Conservation (phyloP, 1,140 invertebrate genomes). For the Acromyrmex heyeri region DNA sequence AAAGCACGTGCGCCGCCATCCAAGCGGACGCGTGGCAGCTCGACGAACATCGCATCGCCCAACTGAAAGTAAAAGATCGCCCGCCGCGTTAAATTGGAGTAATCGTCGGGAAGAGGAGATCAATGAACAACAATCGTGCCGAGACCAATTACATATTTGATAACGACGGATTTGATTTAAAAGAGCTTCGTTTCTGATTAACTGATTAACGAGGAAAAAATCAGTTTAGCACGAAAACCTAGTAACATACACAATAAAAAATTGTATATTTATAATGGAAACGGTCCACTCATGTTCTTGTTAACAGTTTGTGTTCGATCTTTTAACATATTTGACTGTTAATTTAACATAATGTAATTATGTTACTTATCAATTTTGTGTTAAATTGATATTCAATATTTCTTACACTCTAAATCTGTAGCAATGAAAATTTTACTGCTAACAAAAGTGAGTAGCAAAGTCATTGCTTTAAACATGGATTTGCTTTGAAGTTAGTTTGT, state of each 20-base stretch:
- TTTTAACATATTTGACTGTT: too few species aligned
- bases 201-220: constrained; percentile 25
- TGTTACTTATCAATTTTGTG: too few species aligned
- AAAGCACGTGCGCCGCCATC: constrained; percentile 90
- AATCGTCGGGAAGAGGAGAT: constrained; percentile 6
- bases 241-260: neutral
- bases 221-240: neutral
- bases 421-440: too few species aligned
- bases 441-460: too few species aligned
- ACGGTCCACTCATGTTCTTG: too few species aligned
- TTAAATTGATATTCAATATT: too few species aligned
- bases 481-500: too few species aligned
- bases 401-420: too few species aligned
- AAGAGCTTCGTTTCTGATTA: neutral
- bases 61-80: constrained; percentile 83
- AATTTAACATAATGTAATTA: too few species aligned
- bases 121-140: constrained; percentile 24
- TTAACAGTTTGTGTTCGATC: too few species aligned
- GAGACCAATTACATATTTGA: neutral
- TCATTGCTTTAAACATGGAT: too few species aligned
- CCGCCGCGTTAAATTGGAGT: constrained; percentile 14
- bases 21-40: constrained; percentile 90
- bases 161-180: constrained; percentile 28
- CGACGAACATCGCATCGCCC: constrained; percentile 88
- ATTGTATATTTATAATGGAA: too few species aligned